Evolutionary conservation across 1,140 invertebrate genomes (phyloP).

Genomic region (Pristionchus pacificus): DNA sequence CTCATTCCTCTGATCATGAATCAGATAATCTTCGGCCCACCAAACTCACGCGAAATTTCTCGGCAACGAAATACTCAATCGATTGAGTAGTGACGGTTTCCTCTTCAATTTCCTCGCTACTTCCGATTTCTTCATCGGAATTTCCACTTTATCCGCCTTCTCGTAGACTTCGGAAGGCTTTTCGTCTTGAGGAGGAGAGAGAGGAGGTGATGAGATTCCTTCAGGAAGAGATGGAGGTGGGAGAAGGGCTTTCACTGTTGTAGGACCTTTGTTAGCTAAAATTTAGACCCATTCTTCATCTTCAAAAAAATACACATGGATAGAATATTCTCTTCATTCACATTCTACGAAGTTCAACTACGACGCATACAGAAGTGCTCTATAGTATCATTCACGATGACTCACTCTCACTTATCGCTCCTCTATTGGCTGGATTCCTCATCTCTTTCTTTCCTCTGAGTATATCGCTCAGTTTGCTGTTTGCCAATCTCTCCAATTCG

Average conservation of each 20-base stretch:
- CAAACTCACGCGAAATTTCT: conserved; percentile 33
- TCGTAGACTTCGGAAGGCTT: too few relatives aligned
- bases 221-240: conserved; percentile 12
- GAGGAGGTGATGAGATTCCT: conserved; percentile 5
- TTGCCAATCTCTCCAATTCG: not conserved
- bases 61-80: conserved; percentile 30
- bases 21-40: too few relatives aligned
- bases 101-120: conserved; percentile 21
- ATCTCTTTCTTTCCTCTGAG: not conserved
- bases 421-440: not conserved
- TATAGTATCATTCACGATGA: too few relatives aligned
- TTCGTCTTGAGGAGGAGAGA: conserved; percentile 6
- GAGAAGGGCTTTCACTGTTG: conserved; percentile 4
- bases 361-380: too few relatives aligned
- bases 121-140: conserved; percentile 24
- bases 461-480: not conserved
- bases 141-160: conserved; percentile 14
- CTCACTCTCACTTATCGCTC: too few relatives aligned
- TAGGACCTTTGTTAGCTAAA: conserved; percentile 7
- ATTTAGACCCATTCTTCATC: not conserved
- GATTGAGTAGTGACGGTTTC: conserved; percentile 9
- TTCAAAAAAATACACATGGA: conserved; percentile 1
- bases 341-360: too few relatives aligned
- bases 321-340: conserved; percentile 17
- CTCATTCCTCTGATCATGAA: not conserved